phyloP scores from a whole-genome alignment of 2,797 vertebrate species.

The Psittacula derbiana region DNA sequence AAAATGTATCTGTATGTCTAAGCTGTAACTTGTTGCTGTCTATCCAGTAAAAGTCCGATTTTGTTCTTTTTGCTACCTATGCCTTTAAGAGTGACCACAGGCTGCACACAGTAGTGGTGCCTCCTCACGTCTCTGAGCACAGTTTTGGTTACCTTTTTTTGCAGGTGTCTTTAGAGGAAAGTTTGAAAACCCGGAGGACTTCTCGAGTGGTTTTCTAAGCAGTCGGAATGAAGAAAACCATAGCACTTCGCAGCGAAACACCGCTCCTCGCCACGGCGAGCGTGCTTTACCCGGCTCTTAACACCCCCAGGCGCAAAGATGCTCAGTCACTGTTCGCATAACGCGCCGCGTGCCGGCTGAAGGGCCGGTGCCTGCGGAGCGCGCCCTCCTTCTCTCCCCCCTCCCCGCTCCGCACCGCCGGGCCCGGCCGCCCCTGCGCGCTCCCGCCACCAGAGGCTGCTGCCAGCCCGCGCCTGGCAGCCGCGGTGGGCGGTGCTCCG shows the following conservation, averaged over 20 bases:
- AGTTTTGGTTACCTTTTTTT: not conserved
- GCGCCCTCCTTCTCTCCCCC: not conserved
- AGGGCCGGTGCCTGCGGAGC: not conserved
- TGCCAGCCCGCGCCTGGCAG: conserved; percentile 15
- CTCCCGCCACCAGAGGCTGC: conserved; percentile 58
- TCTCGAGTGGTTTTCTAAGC: not conserved
- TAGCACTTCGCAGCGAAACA: not conserved
- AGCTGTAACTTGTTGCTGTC: not conserved
- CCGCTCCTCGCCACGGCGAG: not conserved
- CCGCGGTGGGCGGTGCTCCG: not conserved
- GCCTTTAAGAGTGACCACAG: not conserved
- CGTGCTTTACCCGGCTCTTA: not conserved
- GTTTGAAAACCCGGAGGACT: not conserved
- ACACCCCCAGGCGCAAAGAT: not conserved
- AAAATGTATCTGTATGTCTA: not conserved
- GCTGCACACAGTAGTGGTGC: not conserved
- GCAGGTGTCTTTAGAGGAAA: not conserved
- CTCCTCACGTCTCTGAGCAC: not conserved
- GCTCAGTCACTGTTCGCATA: not conserved
- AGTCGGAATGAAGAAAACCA: not conserved
- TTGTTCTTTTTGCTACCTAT: not conserved
- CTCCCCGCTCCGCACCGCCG: not conserved
- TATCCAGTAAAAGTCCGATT: conserved; percentile 7
- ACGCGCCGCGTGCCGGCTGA: not conserved
- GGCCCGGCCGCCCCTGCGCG: not conserved